Conservation (phyloP, 2,113 vertebrate species). For the Telmatochromis sp. region DNA sequence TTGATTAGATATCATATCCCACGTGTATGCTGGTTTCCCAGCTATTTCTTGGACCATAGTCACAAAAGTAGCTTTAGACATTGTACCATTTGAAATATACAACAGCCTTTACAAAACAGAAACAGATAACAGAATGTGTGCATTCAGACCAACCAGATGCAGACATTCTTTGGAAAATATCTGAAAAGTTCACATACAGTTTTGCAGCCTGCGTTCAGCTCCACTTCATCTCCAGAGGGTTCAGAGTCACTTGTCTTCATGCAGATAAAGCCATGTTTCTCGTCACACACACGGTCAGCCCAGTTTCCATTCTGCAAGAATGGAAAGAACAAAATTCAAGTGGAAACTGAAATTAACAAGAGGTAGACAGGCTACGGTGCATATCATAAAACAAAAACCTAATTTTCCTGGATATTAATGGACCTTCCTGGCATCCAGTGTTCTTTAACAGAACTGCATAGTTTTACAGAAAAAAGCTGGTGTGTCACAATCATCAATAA, state of each 20-base stretch:
- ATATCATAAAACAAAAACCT: neutral
- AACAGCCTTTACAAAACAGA: neutral
- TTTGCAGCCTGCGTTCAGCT: conserved; percentile 73
- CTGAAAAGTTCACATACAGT: conserved; percentile 65
- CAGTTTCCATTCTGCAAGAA: conserved; percentile 81
- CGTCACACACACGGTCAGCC: conserved; percentile 80
- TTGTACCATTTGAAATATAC: neutral
- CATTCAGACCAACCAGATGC: neutral
- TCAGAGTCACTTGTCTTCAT: conserved; percentile 74
- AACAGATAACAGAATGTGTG: neutral
- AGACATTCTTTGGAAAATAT: neutral
- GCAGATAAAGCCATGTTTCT: conserved; percentile 80
- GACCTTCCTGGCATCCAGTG: too few relatives aligned
- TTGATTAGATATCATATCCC: too few relatives aligned
- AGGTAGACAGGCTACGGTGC: neutral
- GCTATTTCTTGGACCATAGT: accelerated
- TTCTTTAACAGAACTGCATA: too few relatives aligned
- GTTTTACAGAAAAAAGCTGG: too few relatives aligned
- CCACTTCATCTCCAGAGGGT: conserved; percentile 29
- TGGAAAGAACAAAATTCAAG: neutral
- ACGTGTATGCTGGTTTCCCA: accelerated
- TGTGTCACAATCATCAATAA: too few relatives aligned
- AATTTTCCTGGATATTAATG: too few relatives aligned
- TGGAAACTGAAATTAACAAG: neutral
- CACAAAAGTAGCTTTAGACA: neutral